phyloP scores from a whole-genome alignment of 2,888 invertebrate genomes.

The Tiphia femorata region DNA sequence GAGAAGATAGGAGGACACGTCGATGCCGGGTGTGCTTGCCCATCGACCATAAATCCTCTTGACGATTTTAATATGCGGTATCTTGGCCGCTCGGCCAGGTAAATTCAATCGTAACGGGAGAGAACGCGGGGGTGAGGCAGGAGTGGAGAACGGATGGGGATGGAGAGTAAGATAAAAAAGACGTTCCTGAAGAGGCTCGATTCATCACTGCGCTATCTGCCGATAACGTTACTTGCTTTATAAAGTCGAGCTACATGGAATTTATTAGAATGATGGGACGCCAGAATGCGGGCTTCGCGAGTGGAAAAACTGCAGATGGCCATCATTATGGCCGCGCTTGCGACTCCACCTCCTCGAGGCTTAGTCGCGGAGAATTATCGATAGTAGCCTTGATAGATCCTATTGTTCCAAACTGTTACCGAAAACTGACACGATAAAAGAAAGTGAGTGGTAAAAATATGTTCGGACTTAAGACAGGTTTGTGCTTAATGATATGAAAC shows the following conservation, averaged over 20 bases:
- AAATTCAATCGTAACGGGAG: not conserved
- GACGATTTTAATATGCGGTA: not conserved
- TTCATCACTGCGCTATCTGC: slow-evolving; percentile 2
- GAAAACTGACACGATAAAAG: no score
- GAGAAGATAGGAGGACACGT: no score
- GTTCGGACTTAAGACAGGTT: not conserved
- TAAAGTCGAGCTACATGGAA: not conserved
- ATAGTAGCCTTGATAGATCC: no score
- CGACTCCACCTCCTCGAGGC: no score
- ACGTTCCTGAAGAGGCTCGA: not conserved
- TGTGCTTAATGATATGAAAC: not conserved
- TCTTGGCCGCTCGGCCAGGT: not conserved
- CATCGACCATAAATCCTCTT: not conserved
- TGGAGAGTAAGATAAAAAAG: not conserved
- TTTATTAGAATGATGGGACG: not conserved
- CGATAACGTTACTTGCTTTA: no score
- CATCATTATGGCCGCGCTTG: no score
- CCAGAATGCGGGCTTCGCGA: not conserved
- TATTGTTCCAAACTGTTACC: no score
- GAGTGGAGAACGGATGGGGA: not conserved
- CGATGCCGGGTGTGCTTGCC: no score
- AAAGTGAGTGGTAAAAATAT: not conserved
- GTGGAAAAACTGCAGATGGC: not conserved
- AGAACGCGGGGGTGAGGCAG: not conserved
- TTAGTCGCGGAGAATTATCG: no score